A percentile compares a stretch with the other conserved stretches of the same genome.
phyloP scores from a whole-genome alignment of 2,113 vertebrate genomes.

The Phocoena sinus region DNA sequence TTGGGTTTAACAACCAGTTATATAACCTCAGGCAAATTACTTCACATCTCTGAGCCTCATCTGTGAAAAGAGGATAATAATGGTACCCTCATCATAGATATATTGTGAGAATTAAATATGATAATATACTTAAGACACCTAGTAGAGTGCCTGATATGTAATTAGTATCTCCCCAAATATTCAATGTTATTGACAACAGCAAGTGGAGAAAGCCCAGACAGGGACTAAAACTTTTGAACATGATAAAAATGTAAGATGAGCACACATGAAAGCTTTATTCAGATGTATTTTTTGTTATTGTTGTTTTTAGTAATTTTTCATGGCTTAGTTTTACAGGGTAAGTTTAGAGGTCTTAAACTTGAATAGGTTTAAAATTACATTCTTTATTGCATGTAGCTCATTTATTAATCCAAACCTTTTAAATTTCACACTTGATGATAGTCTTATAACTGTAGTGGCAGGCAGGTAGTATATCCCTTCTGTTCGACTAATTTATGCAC shows the following conservation, averaged over 20 bases:
- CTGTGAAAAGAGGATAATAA: background rate
- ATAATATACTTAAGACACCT: background rate
- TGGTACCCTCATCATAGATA: background rate
- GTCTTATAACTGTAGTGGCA: background rate
- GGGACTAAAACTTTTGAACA: background rate
- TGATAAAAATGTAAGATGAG: background rate
- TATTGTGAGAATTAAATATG: background rate
- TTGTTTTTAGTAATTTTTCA: background rate
- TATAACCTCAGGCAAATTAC: background rate
- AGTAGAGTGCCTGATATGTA: background rate
- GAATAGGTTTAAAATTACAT: background rate
- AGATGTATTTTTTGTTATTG: background rate
- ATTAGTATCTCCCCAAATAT: background rate
- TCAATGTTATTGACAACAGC: background rate
- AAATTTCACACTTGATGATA: background rate
- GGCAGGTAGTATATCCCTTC: background rate
- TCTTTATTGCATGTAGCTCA: background rate
- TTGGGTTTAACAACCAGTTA: background rate
- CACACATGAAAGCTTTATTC: background rate
- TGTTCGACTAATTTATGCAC: background rate
- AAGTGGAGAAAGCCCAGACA: background rate
- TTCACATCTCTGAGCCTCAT: background rate
- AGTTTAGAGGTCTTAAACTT: background rate
- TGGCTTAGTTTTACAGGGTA: background rate
- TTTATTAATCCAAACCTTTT: background rate